These are phyloP conservation scores for Epinotia demarniana DNA, from an alignment of 2,888 invertebrate species.

Conservation along the genomic window DNA sequence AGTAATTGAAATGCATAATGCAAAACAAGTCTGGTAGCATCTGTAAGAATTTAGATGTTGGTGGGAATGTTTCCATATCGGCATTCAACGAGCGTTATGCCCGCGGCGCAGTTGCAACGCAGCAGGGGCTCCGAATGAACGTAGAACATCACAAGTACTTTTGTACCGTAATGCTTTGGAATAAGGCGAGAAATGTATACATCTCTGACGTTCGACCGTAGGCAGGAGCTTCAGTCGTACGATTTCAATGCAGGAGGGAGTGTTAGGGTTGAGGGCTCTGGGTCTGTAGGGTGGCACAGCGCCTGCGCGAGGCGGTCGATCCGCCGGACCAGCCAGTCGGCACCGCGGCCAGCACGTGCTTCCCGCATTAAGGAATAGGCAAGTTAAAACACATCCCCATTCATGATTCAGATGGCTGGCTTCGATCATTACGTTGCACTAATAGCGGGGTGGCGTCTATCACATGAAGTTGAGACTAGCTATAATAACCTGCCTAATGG, in stretches of 20 bases:
- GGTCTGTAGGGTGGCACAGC: constrained; percentile 51
- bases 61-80: constrained; percentile 20
- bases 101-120: constrained; percentile 31
- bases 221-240: neutral
- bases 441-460: neutral
- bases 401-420: constrained; percentile 37
- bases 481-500: neutral
- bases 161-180: too few species aligned
- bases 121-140: constrained; percentile 13
- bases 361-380: constrained; percentile 46
- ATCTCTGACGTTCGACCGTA: too few species aligned
- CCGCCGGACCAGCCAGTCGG: constrained; percentile 54
- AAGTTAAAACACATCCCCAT: constrained; percentile 43
- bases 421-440: constrained; percentile 28
- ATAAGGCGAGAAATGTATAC: too few species aligned
- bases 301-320: constrained; percentile 78
- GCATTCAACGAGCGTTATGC: constrained; percentile 45
- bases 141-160: constrained; percentile 3
- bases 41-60: constrained; percentile 12
- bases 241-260: constrained; percentile 7
- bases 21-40: constrained; percentile 18
- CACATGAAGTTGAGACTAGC: neutral
- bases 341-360: constrained; percentile 76
- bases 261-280: constrained; percentile 36
- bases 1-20: constrained; percentile 17